phyloP scores from a whole-genome alignment of 1,140 invertebrate genomes.

The Phenacoccus solenopsis region DNA sequence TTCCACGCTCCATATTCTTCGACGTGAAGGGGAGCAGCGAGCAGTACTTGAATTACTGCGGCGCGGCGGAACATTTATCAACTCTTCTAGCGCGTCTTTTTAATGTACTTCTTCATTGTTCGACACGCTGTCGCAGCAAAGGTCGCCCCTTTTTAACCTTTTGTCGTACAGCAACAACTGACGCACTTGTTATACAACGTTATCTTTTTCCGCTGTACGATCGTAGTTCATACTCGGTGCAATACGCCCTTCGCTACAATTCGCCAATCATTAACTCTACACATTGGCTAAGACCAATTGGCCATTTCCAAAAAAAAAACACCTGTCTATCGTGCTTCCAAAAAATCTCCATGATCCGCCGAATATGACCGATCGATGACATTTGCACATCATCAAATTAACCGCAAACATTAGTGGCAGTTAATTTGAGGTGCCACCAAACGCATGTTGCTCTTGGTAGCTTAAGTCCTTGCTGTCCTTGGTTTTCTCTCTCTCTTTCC shows the following conservation, averaged over 20 bases:
- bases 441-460: too few species aligned
- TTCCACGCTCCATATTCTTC: constrained; percentile 4
- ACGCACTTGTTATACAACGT: constrained; percentile 14
- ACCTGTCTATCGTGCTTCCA: too few species aligned
- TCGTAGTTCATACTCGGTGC: not conserved
- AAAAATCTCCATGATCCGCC: too few species aligned
- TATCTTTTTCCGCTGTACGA: not conserved
- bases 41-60: not conserved
- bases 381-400: too few species aligned
- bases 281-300: too few species aligned
- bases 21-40: not conserved
- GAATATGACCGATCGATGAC: too few species aligned
- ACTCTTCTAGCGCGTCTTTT: not conserved
- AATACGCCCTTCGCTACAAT: not conserved
- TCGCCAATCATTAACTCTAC: not conserved
- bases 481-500: too few species aligned
- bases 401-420: too few species aligned
- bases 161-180: constrained; percentile 6
- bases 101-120: constrained; percentile 14
- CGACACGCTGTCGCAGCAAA: constrained; percentile 4
- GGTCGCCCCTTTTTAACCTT: constrained; percentile 16
- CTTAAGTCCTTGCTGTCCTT: too few species aligned
- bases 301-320: not conserved
- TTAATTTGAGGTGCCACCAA: too few species aligned
- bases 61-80: not conserved